phyloP scores from a whole-genome alignment of 2,113 vertebrate genomes.

The Paralichthys olivaceus region DNA sequence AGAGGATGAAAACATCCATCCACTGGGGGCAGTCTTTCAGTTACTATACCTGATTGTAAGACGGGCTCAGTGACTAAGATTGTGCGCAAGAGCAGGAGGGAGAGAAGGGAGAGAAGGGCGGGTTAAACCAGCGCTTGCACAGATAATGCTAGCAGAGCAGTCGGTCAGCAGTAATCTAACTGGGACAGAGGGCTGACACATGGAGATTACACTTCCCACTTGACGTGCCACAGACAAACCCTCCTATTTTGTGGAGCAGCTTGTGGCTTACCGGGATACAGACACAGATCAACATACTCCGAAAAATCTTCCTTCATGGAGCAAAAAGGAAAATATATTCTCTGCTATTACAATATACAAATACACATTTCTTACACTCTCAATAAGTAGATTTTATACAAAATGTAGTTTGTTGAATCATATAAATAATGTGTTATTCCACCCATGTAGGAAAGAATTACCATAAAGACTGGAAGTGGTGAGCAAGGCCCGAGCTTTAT shows the following conservation, averaged over 20 bases:
- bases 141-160: conserved; percentile 73
- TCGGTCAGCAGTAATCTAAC: conserved; percentile 54
- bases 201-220: conserved; percentile 52
- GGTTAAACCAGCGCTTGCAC: conserved; percentile 73
- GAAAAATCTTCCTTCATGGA: background rate
- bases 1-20: conserved; percentile 37
- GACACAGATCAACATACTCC: background rate
- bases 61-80: conserved; percentile 96
- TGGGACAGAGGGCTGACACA: conserved; percentile 35
- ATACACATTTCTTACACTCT: background rate
- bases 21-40: conserved; percentile 39
- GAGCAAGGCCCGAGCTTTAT: conserved; percentile 97
- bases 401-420: background rate
- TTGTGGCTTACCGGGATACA: conserved; percentile 1
- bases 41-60: conserved; percentile 99
- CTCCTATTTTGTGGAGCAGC: background rate
- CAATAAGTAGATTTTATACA: background rate
- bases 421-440: background rate
- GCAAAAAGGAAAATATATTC: background rate
- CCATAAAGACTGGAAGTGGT: conserved; percentile 97
- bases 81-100: conserved; percentile 80
- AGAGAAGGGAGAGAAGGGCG: conserved; percentile 68
- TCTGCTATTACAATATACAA: background rate
- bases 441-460: conserved; percentile 64
- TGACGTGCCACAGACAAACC: conserved; percentile 19